phyloP scores from a whole-genome alignment of 2,113 vertebrate species.

The Pelobates fuscus region DNA sequence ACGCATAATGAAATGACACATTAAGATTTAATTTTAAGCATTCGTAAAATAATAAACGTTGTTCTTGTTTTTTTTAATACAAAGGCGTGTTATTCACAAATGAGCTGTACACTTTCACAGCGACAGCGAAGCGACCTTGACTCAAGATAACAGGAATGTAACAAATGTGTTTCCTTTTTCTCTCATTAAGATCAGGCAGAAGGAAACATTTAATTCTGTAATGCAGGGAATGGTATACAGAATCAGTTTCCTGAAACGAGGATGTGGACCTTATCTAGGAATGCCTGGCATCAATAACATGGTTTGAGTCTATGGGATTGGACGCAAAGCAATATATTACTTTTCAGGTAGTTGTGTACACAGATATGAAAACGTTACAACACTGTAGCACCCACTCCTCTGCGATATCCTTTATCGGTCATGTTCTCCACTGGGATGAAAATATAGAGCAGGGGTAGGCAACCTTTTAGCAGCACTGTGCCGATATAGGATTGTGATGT shows the following conservation, averaged over 20 bases:
- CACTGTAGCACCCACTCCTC: too few species aligned
- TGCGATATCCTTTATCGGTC: too few species aligned
- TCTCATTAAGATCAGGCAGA: not conserved
- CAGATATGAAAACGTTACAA: too few species aligned
- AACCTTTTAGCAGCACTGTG: too few species aligned
- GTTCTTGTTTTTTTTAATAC: too few species aligned
- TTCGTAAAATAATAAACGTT: not conserved
- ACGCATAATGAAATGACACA: conserved; percentile 8
- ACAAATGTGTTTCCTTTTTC: conserved; percentile 39
- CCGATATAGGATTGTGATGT: too few species aligned
- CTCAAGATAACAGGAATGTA: conserved; percentile 37
- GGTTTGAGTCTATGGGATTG: too few species aligned
- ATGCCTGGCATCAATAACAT: conserved; percentile 9
- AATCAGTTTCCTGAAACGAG: conserved; percentile 39
- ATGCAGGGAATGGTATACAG: conserved; percentile 17
- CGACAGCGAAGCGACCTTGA: conserved; percentile 6
- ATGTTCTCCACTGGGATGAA: too few species aligned
- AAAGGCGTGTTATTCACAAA: not conserved
- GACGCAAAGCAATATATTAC: too few species aligned
- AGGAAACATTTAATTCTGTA: conserved; percentile 30
- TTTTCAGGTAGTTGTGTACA: too few species aligned
- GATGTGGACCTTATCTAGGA: conserved; percentile 22
- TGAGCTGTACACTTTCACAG: conserved; percentile 22
- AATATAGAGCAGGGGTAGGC: too few species aligned
- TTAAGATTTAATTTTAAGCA: conserved; percentile 12